Percentiles rank a stretch among this genome's conserved stretches.
Evolutionary conservation across 2,888 invertebrate genomes (phyloP).

Genomic region (Amiota minor): DNA sequence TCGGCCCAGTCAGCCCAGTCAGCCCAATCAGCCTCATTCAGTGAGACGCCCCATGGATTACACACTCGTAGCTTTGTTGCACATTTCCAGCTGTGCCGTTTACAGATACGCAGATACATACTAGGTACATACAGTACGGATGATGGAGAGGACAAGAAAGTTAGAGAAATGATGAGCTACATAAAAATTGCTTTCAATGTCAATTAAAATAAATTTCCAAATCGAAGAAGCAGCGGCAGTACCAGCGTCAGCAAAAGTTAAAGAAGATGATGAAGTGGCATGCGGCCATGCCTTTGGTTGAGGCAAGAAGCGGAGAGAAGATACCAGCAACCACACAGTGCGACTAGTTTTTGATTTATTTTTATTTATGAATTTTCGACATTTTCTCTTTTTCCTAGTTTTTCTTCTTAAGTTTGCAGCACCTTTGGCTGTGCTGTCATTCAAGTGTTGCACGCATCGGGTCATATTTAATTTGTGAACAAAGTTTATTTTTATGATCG

Average conservation of each 20-base stretch:
- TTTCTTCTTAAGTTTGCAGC: background rate
- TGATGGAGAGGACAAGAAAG: background rate
- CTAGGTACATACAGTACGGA: background rate
- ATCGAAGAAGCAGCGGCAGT: constrained; percentile 19
- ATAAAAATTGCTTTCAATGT: constrained; percentile 63
- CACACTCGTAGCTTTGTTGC: background rate
- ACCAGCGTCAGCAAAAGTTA: constrained; percentile 35
- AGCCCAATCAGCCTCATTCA: background rate
- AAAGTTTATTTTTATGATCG: background rate
- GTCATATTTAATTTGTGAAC: constrained; percentile 40
- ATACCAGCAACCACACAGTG: background rate
- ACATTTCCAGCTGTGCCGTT: constrained; percentile 13
- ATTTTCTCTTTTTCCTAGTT: constrained; percentile 8
- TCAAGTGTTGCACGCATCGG: constrained; percentile 32
- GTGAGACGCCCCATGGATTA: constrained; percentile 9
- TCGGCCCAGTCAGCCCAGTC: background rate
- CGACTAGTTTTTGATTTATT: constrained; percentile 27
- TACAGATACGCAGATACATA: constrained; percentile 3
- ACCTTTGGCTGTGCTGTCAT: background rate
- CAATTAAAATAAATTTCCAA: constrained; percentile 58
- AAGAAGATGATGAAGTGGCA: background rate
- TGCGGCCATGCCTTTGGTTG: background rate
- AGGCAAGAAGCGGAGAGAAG: background rate
- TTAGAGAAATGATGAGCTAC: constrained; percentile 51
- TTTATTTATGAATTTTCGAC: constrained; percentile 27